Percentiles rank a stretch among this genome's conserved stretches.
Evolutionary conservation across 2,888 invertebrate species (phyloP).

Genomic region (Andrena bucephala): DNA sequence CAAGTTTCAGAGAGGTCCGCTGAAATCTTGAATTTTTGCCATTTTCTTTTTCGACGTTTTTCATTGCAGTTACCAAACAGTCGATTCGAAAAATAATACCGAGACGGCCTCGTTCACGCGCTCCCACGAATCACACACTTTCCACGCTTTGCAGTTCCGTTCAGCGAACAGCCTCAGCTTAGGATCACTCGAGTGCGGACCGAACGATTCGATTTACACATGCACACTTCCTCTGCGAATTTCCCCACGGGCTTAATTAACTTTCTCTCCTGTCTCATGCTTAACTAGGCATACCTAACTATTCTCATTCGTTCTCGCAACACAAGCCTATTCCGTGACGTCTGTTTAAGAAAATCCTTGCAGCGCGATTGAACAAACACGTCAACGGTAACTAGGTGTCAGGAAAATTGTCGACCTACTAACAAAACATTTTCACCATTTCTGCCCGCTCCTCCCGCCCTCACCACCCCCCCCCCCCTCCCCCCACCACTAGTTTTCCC

Average conservation of each 20-base stretch:
- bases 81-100: slow-evolving; percentile 81
- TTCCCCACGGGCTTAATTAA: neutral
- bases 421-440: too few species aligned
- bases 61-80: slow-evolving; percentile 77
- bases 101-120: slow-evolving; percentile 69
- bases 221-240: neutral
- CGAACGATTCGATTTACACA: slow-evolving; percentile 24
- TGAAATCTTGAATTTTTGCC: too few species aligned
- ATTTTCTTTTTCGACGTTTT: slow-evolving; percentile 65
- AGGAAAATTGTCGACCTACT: too few species aligned
- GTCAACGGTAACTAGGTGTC: neutral
- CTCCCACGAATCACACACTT: slow-evolving; percentile 45
- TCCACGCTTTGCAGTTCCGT: slow-evolving; percentile 48
- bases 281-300: neutral
- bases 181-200: slow-evolving; percentile 57
- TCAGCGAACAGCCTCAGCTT: slow-evolving; percentile 59
- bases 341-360: neutral
- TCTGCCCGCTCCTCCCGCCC: too few species aligned
- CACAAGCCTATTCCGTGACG: neutral
- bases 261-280: neutral
- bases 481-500: neutral
- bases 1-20: too few species aligned
- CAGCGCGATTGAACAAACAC: neutral
- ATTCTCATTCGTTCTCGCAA: neutral
- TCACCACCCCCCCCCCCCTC: too few species aligned